phyloP scores from a whole-genome alignment of 1,140 invertebrate species.

The Drosophila micromelanica region DNA sequence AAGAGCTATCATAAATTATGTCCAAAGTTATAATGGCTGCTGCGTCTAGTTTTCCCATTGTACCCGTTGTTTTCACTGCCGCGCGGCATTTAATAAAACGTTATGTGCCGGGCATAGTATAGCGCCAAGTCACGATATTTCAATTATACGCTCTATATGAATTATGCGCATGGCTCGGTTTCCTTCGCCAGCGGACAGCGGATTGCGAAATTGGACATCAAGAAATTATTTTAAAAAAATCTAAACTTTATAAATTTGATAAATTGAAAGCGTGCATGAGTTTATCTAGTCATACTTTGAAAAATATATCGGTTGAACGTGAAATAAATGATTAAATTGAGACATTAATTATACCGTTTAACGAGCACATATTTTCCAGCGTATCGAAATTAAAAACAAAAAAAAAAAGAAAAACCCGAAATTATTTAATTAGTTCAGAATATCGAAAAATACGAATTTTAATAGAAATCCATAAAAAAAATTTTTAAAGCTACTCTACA shows the following conservation, averaged over 20 bases:
- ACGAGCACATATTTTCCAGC: too few species aligned
- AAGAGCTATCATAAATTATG: conserved; percentile 79
- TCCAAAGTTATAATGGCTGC: conserved; percentile 74
- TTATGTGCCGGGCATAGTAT: conserved; percentile 25
- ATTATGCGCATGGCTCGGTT: conserved; percentile 52
- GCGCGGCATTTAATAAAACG: conserved; percentile 64
- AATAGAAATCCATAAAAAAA: too few species aligned
- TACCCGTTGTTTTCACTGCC: conserved; percentile 18
- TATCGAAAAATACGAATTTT: too few species aligned
- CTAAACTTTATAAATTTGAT: neutral
- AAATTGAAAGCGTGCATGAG: neutral
- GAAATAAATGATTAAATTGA: neutral
- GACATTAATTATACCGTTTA: neutral
- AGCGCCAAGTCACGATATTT: conserved; percentile 73
- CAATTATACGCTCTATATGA: conserved; percentile 69
- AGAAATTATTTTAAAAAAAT: conserved; percentile 30
- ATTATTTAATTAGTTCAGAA: too few species aligned
- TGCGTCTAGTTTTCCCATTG: conserved; percentile 63
- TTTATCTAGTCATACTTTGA: conserved; percentile 8
- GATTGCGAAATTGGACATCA: conserved; percentile 21
- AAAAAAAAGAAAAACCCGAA: too few species aligned
- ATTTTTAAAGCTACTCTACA: too few species aligned
- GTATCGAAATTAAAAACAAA: too few species aligned
- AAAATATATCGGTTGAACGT: conserved; percentile 5
- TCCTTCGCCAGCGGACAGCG: conserved; percentile 6